Evolutionary conservation across 2,113 vertebrate species (phyloP).

Genomic region (Epinephelus lanceolatus): DNA sequence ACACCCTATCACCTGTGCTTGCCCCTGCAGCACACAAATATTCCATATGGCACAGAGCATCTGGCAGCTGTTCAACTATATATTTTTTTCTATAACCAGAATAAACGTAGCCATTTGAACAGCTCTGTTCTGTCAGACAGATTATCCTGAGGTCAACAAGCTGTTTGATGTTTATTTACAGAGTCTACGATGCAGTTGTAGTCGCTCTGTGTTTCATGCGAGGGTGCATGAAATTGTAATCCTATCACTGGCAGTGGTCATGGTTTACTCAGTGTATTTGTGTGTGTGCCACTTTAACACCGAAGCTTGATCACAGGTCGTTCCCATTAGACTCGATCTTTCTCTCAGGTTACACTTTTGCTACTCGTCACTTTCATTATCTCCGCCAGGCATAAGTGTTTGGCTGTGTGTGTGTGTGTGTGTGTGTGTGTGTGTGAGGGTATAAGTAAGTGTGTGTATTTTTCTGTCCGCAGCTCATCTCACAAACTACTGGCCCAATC

Average conservation of each 20-base stretch:
- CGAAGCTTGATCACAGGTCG: not conserved
- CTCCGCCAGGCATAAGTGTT: no score
- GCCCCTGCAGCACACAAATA: not conserved
- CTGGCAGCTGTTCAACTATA: not conserved
- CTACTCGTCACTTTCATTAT: not conserved
- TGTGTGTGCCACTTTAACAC: not conserved
- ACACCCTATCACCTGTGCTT: not conserved
- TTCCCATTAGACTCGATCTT: not conserved
- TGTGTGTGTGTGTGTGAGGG: no score
- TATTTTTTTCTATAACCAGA: not conserved
- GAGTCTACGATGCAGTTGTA: slow-evolving; percentile 18
- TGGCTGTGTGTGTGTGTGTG: no score
- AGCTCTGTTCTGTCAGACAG: slow-evolving; percentile 7
- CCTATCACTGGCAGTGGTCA: not conserved
- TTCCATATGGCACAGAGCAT: slow-evolving; percentile 37
- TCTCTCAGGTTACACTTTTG: not conserved
- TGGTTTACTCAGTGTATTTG: not conserved
- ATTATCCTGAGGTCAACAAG: slow-evolving; percentile 35
- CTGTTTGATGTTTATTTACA: slow-evolving; percentile 52
- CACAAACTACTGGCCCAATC: no score
- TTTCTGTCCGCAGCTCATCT: no score
- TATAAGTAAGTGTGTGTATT: no score
- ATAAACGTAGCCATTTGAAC: slow-evolving; percentile 7
- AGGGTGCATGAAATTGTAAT: slow-evolving; percentile 6
- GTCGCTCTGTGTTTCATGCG: slow-evolving; percentile 21